Base-by-base conservation (phyloP, 2,888 invertebrate genomes). In the Nomada lathburiana region DNA sequence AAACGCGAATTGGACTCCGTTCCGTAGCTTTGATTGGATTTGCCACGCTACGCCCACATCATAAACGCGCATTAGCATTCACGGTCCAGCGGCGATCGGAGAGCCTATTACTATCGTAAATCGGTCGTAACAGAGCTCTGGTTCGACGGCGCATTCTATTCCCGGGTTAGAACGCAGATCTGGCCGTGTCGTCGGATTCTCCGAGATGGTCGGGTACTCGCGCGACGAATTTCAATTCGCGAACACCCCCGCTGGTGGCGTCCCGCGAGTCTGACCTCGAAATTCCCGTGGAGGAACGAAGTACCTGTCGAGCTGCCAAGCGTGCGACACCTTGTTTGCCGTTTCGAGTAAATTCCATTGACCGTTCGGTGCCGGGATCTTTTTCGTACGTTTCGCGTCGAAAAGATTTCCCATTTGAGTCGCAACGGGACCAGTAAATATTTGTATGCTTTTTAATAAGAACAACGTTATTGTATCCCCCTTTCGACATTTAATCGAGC, bases 11-110 rank as follows among this genome's bases (percentile, higher is more conserved):
- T 77, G 71, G 71, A 78, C 63, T 62, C 68, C 63, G 62, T 78
- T 59, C 64, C 77, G 80, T 88, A 84, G 89, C 87, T 92, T 91
- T 93, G 92, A 93, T 92, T 93, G 91, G 90, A 93, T 92, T 92
- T 70, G 85, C 82, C 87, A 74, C 80, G 78, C 72, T 82, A 86
- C 92, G 89, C 92, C 91, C 90, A 92, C 91, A 86, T 86, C 82
- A 57, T 68, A 83, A 85, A 85, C 83, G 86, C 84, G 83, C 83
- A 90, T 90, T 89, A 90, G 87, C 88, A 90, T 91, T 88, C 87
- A 90, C 78, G 81, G 80, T 69, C 80, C 72, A 71, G 53, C 83
- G 63, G 68, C 67, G 76, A 65, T 72, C 84, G 78, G 72, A 84
- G 84, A 81, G 86, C 80, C 87, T 90, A 88, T 90, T 86, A 86